Conservation (phyloP, 64 coral and sea anemone genomes). For the Pachyseris speciosa region DNA sequence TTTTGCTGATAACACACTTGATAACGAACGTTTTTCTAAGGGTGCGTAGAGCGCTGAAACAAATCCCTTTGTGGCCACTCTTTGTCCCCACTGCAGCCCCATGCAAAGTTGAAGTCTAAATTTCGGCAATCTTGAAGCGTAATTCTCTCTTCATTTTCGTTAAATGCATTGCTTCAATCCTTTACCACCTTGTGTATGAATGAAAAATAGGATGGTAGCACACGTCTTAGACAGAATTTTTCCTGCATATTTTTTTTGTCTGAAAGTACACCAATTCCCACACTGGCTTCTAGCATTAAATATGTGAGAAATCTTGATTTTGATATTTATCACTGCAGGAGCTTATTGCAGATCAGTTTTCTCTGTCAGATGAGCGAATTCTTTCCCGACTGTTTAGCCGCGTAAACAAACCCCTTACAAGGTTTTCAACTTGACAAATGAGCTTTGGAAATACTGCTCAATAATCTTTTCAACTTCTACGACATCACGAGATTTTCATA, state of each 20-base stretch:
- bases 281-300: background rate
- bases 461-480: too few relatives aligned
- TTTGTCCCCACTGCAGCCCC: background rate
- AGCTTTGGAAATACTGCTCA: background rate
- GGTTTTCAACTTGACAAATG: background rate
- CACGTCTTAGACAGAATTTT: background rate
- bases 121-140: background rate
- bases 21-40: background rate
- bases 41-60: background rate
- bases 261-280: background rate
- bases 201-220: background rate
- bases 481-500: too few relatives aligned
- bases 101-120: background rate
- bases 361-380: background rate
- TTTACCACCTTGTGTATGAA: background rate
- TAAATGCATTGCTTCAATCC: background rate
- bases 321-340: conserved; percentile 55
- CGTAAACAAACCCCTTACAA: background rate
- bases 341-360: conserved; percentile 8
- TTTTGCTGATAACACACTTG: background rate
- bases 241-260: background rate
- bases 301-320: conserved; percentile 47
- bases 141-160: background rate
- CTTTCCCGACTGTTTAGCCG: background rate
- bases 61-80: background rate